Conservation (phyloP, 2,888 invertebrate species). For the Ditylenchus weischeri region DNA sequence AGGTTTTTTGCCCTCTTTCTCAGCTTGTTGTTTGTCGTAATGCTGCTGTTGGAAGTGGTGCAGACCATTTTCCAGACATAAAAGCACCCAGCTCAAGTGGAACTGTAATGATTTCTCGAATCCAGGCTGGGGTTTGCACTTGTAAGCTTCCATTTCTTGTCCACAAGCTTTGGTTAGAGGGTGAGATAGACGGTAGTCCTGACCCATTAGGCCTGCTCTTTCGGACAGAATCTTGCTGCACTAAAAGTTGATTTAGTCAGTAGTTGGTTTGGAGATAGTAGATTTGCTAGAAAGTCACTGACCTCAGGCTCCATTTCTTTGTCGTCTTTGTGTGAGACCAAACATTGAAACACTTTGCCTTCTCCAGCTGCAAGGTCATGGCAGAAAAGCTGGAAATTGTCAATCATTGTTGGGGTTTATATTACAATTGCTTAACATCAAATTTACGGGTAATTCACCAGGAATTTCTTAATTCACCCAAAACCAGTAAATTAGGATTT, state of each 20-base stretch:
- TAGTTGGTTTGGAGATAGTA: background rate
- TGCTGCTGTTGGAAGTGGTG: constrained; percentile 35
- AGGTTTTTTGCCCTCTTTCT: constrained; percentile 28
- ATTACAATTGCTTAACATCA: no score
- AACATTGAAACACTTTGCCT: constrained; percentile 69
- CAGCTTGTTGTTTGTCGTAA: constrained; percentile 32
- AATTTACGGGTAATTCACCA: no score
- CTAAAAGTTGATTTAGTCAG: constrained; percentile 49
- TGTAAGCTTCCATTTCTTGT: constrained; percentile 74
- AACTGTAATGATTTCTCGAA: constrained; percentile 64
- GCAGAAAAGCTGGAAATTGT: constrained; percentile 57
- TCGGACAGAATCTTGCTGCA: constrained; percentile 80
- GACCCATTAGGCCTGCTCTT: constrained; percentile 80
- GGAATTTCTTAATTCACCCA: no score
- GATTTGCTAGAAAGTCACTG: constrained; percentile 11
- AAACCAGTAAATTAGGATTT: no score
- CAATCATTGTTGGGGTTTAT: background rate
- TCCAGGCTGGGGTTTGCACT: constrained; percentile 67
- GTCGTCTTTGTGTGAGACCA: constrained; percentile 51
- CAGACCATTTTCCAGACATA: constrained; percentile 74
- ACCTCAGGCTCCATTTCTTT: constrained; percentile 51
- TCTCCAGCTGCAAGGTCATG: constrained; percentile 74
- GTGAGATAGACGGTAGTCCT: constrained; percentile 84
- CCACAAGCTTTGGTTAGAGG: constrained; percentile 83
- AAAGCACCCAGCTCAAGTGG: constrained; percentile 67